Evolutionary conservation across 1,140 invertebrate species (phyloP).

Genomic region (Linepithema humile): DNA sequence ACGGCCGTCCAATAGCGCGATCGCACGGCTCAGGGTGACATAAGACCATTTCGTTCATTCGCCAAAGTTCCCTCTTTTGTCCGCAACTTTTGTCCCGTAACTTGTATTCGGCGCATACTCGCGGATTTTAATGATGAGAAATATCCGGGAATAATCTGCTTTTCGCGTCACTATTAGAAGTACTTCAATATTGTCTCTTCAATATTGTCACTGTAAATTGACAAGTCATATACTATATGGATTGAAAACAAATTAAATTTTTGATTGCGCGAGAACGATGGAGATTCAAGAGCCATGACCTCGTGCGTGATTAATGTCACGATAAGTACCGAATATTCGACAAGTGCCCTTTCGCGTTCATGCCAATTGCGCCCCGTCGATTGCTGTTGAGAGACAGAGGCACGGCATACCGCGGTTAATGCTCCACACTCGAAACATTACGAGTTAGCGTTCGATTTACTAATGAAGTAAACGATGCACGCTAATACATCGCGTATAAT

Average conservation of each 20-base stretch:
- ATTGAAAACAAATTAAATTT: background rate
- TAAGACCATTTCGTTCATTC: background rate
- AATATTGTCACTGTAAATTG: background rate
- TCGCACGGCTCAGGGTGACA: background rate
- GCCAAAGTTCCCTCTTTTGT: background rate
- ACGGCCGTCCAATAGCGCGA: background rate
- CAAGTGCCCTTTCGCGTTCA: slow-evolving; percentile 65
- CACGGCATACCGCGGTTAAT: slow-evolving; percentile 26
- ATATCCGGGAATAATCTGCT: too few species aligned
- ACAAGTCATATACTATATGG: background rate
- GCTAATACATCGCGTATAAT: slow-evolving; percentile 26
- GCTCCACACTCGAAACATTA: slow-evolving; percentile 16
- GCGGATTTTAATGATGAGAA: background rate
- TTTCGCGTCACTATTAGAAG: too few species aligned
- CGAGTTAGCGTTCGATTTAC: slow-evolving; percentile 30
- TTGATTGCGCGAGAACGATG: background rate
- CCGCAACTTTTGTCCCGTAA: background rate
- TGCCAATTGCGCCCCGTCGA: slow-evolving; percentile 68
- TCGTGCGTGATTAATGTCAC: slow-evolving; percentile 41
- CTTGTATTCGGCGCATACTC: background rate
- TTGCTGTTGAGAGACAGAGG: slow-evolving; percentile 64
- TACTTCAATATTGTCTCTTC: background rate
- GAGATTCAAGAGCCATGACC: slow-evolving; percentile 45
- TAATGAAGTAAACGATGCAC: slow-evolving; percentile 32
- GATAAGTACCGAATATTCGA: slow-evolving; percentile 61